phyloP scores from a whole-genome alignment of 2,113 vertebrate species.

The Phaetusa simplex region DNA sequence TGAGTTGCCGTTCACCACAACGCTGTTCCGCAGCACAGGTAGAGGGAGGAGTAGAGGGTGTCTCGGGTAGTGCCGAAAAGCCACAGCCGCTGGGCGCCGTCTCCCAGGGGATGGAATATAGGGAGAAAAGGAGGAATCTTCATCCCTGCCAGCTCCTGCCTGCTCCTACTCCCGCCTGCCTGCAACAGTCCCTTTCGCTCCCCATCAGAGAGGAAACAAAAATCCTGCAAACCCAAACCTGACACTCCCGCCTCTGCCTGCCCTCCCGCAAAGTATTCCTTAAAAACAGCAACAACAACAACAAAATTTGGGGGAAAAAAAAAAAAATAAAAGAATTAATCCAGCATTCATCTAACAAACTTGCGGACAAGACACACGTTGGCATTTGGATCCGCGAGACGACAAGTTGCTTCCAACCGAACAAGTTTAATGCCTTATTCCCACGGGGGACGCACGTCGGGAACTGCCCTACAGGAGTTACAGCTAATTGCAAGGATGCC shows the following conservation, averaged over 20 bases:
- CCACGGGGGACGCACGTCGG: not conserved
- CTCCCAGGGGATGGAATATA: not conserved
- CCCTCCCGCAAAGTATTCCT: not conserved
- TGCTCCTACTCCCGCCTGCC: not conserved
- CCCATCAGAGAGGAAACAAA: not conserved
- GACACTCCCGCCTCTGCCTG: not conserved
- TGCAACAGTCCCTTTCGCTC: not conserved
- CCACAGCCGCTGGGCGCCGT: not conserved
- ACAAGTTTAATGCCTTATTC: conserved; percentile 47
- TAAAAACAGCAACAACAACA: not conserved
- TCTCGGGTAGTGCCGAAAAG: rapidly evolving
- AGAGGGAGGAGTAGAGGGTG: not conserved
- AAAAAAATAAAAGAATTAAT: not conserved
- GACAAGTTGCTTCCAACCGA: not conserved
- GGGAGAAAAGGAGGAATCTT: not conserved
- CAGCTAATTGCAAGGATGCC: conserved; percentile 1
- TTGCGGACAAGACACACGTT: not conserved
- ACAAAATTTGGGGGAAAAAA: not conserved
- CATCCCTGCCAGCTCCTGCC: not conserved
- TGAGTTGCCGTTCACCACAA: not conserved
- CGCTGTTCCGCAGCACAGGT: not conserved
- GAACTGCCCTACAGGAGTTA: conserved; percentile 9
- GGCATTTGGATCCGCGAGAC: not conserved
- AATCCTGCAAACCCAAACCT: not conserved
- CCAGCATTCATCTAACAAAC: conserved; percentile 13